Base-by-base conservation (phyloP, 2,113 vertebrate species). In the Nothobranchius kuhntae region DNA sequence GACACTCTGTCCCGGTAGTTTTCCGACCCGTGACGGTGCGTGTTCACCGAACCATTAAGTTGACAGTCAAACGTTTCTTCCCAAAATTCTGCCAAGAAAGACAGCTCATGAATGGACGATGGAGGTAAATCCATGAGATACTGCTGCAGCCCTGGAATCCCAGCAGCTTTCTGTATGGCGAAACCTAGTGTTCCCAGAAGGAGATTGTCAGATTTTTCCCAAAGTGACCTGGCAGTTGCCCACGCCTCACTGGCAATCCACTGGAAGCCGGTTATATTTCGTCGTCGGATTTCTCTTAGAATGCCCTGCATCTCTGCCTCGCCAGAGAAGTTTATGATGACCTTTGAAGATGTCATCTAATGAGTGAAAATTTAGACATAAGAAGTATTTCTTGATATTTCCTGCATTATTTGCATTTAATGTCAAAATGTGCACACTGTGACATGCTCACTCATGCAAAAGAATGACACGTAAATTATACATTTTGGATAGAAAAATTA, bases 201-300 rank as follows among this genome's bases (percentile, higher is more conserved):
- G 13, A 91, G 60, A 45, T 84, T 71, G 21, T 58, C 79, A 68
- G 86, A 91, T 17, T 88, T 77, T 38, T 57, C 60, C 89, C 89
- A 91, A 24, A 93, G 77, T 2, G 68, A 80, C n/a, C 74, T 83
- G 11, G 87, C 80, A 13, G 89, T 93, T 30, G 89, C 71, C 92
- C 91, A 93, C 21, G 91, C 90, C 68, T 93, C 91, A 58, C 92
- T 90, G 14, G 90, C 89, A 6, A 93, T 81, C 92, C 90, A 92
- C 68, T 92, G 91, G 14, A 90, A 58, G 42, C 78, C 85, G 0
- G 85, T 89, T 3, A 92, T 42, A 54, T 93, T 92, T 53, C 81
- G 80, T 9, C 3, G 63, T 1, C 17, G 71, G 26, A 90, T 62
- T 73, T 89, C 91, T 61, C 53, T 68, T 6, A 93, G 71, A 46